Conservation (phyloP, 1,140 invertebrate species). For the Trachymyrmex cornetzi region DNA sequence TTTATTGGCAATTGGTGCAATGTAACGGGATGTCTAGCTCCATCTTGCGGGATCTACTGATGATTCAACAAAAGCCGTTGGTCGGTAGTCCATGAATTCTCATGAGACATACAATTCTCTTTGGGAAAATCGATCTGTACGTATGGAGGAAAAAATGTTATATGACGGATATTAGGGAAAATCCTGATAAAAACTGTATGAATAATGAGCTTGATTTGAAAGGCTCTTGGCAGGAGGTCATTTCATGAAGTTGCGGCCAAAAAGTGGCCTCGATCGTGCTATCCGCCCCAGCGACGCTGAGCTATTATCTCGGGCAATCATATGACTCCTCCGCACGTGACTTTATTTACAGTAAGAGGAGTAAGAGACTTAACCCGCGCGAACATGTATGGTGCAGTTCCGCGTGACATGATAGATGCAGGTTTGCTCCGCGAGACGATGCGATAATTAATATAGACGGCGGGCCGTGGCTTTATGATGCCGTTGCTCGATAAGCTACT, state of each 20-base stretch:
- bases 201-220: neutral
- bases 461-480: slow-evolving; percentile 82
- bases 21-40: slow-evolving; percentile 12
- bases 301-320: slow-evolving; percentile 84
- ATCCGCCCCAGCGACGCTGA: slow-evolving; percentile 52
- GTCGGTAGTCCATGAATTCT: slow-evolving; percentile 7
- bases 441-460: slow-evolving; percentile 75
- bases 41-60: slow-evolving; percentile 44
- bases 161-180: neutral
- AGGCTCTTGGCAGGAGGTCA: neutral
- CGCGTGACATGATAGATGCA: slow-evolving; percentile 83
- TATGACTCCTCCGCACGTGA: slow-evolving; percentile 88
- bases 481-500: slow-evolving; percentile 86
- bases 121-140: neutral
- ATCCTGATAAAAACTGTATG: neutral
- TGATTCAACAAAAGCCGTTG: neutral
- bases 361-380: slow-evolving; percentile 78
- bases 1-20: neutral
- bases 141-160: neutral
- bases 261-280: slow-evolving; percentile 14
- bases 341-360: slow-evolving; percentile 86
- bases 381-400: slow-evolving; percentile 82
- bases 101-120: neutral
- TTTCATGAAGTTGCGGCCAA: neutral
- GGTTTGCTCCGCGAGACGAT: slow-evolving; percentile 72